Evolutionary conservation across 2,797 vertebrate species (phyloP), one percentile per base, ranked within the genome.

Genomic region (Menidia menidia): DNA sequence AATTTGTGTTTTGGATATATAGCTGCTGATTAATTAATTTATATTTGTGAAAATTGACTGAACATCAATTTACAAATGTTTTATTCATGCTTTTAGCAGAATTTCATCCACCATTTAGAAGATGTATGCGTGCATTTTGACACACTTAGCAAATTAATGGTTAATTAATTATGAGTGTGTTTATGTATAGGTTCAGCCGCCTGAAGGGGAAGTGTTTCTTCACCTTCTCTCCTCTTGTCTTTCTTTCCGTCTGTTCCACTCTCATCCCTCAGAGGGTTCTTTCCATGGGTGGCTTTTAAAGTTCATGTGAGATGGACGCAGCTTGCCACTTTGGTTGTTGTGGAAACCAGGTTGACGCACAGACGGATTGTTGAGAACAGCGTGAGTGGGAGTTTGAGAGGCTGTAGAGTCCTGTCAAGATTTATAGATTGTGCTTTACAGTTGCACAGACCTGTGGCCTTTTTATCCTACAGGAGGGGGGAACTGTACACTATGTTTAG

Each of bases 261-360:
- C 75, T 10, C 32, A 59, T 71, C 82, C 77, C 72, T 78, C 85
- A 89, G 69, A 75, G 71, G 25, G 69, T 70, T 86, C 68, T 72
- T 76, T 90, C 92, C 87, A 86, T 82, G 87, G 80, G 77, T 78
- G 61, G 61, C 64, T 85, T 90, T 87, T 78, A 83, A 91, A 90
- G 82, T 89, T 85, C 72, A 80, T 9, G 35, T 74, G 64, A 53
- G 76, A 86, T 68, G 71, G 78, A 79, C 75, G 54, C 74, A 68
- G 86, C 67, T 84, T 83, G 78, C 81, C 85, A 82, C 80, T 84
- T 83, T 58, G 43, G 93, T 94, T 93, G 86, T 93, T 64, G 19
- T 91, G 89, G 92, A 85, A 90, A 94, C 92, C 93, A 89, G 85
- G 89, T 92, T 73, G 84, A 80, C 66, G 64, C 79, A 87, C 73